Evolutionary conservation across 2,888 invertebrate species (phyloP).

Genomic region (Dione juno): DNA sequence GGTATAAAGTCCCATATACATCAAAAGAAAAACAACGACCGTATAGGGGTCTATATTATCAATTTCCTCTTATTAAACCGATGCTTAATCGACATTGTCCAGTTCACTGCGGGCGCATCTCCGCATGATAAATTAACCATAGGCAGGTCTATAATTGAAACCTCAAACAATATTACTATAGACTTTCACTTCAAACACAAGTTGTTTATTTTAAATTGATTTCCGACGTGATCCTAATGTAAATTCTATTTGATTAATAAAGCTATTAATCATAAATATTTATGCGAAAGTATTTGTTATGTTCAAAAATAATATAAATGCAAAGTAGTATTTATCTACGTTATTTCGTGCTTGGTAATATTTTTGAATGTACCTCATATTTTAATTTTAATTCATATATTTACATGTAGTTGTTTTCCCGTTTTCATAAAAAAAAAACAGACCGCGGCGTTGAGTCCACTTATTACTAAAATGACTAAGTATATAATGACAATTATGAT

Average conservation of each 20-base stretch:
- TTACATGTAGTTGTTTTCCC: too few species aligned
- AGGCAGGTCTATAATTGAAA: conserved; percentile 6
- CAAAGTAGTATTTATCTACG: too few species aligned
- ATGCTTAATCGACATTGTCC: conserved; percentile 20
- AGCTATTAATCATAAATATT: not conserved
- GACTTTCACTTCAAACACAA: conserved; percentile 13
- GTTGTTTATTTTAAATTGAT: not conserved
- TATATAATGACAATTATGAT: too few species aligned
- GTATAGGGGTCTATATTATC: conserved; percentile 20
- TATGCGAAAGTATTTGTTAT: not conserved
- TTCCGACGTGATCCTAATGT: conserved; percentile 4
- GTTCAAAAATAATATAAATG: not conserved
- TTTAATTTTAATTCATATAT: too few species aligned
- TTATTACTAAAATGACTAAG: too few species aligned
- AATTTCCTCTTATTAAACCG: conserved; percentile 22
- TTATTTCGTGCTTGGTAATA: too few species aligned
- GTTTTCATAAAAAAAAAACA: too few species aligned
- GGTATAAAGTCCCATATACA: not conserved
- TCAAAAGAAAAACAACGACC: conserved; percentile 15
- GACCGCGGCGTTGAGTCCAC: too few species aligned
- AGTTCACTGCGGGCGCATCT: conserved; percentile 24
- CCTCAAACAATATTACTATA: not conserved
- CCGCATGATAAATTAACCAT: conserved; percentile 21
- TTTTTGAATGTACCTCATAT: too few species aligned
- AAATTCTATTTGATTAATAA: conserved; percentile 6